phyloP scores from a whole-genome alignment of 2,113 vertebrate species.

The Megalops atlanticus region DNA sequence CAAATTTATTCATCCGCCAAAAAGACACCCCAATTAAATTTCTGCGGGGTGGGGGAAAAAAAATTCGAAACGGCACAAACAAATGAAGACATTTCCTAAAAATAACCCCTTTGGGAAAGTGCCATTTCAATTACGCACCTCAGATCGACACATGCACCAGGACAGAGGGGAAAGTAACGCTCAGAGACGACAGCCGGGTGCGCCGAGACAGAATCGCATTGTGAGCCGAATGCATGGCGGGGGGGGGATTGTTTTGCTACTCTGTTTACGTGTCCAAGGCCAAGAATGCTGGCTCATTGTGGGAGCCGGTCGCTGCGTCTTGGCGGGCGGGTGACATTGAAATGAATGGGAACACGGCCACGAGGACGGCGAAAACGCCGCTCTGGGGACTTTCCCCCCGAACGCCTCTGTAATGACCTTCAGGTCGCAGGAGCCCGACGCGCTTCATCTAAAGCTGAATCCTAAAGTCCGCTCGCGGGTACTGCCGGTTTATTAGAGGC shows the following conservation, averaged over 20 bases:
- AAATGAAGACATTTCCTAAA: conserved; percentile 25
- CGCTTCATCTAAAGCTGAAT: not conserved
- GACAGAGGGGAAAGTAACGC: not conserved
- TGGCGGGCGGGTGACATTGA: not conserved
- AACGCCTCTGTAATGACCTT: not conserved
- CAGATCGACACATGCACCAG: not conserved
- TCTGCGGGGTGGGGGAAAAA: not conserved
- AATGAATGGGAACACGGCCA: not conserved
- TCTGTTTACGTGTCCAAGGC: conserved; percentile 16
- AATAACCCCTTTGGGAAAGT: conserved; percentile 16
- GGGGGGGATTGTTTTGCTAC: conserved; percentile 6
- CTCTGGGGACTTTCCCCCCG: not conserved
- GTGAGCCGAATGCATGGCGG: conserved; percentile 17
- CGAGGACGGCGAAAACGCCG: not conserved
- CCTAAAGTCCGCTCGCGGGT: not conserved
- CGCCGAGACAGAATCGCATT: not conserved
- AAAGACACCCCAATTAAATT: conserved; percentile 3
- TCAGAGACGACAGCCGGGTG: not conserved
- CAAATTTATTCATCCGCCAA: not conserved
- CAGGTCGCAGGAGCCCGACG: not conserved
- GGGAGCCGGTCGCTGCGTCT: not conserved
- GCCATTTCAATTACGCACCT: conserved; percentile 20
- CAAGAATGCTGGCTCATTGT: conserved; percentile 13
- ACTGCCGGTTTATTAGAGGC: not conserved
- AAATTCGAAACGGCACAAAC: not conserved